These are phyloP conservation scores for Epizoanthus stellaris DNA, from an alignment of 92 coral and sea anemone genomes.

Conservation along the genomic window DNA sequence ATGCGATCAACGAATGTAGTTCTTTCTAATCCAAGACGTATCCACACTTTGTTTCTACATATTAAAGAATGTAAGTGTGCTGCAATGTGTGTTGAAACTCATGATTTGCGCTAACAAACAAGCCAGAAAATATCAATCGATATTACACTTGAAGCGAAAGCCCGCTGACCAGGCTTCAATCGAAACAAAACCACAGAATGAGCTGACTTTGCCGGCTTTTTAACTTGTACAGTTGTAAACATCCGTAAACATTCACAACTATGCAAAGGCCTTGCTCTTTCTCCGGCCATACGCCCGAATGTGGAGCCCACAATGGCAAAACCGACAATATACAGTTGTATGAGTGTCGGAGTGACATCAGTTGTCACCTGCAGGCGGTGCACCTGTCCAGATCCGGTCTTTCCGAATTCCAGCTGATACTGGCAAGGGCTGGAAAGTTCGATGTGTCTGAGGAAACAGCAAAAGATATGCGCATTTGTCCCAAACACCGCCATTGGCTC, in stretches of 20 bases:
- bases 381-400: conserved; percentile 35
- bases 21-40: conserved; percentile 10
- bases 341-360: no score
- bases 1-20: background rate
- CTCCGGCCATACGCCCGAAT: background rate
- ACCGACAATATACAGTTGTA: no score
- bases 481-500: conserved; percentile 53
- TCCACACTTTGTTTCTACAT: conserved; percentile 4
- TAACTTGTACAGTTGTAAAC: background rate
- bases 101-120: conserved; percentile 6
- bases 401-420: conserved; percentile 35
- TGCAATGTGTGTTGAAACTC: conserved; percentile 15
- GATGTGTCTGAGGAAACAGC: no score
- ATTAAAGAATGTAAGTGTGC: conserved; percentile 16
- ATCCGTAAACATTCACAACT: no score
- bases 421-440: conserved; percentile 51
- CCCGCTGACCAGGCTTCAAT: conserved; percentile 16
- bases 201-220: no score
- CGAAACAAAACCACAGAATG: background rate
- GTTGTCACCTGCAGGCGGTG: conserved; percentile 35
- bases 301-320: no score
- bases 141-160: conserved; percentile 17
- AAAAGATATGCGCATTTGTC: conserved; percentile 30
- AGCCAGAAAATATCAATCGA: conserved; percentile 22
- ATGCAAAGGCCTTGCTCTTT: conserved; percentile 23